Evolutionary conservation across 2,797 vertebrate species (phyloP), one percentile per base, ranked within the genome.

Genomic region (Delichon dasypus): DNA sequence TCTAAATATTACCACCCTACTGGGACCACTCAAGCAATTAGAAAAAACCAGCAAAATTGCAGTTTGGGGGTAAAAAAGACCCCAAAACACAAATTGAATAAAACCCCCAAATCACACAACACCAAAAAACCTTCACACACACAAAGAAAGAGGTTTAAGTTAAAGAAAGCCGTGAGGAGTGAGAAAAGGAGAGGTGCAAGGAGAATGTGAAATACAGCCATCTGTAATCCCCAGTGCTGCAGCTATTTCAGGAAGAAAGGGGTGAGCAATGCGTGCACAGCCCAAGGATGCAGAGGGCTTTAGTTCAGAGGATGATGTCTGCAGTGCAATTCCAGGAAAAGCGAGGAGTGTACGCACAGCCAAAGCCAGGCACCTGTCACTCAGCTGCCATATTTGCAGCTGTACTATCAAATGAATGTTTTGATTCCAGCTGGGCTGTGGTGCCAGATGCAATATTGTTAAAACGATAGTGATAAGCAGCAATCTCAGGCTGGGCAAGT

Each of bases 391-490:
- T 40, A 54, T 84, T 55, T 83, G 58, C 55, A 65, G 62, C 62
- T 58, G 57, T 45, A 16, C 22, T 50, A 47, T 88, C 82, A 80
- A 65, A 89, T 26, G 27, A 86, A 75, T 23, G 47, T 47, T 90
- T 75, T 58, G 54, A 68, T 78, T 91, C 88, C 89, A 96, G 73
- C 47, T 89, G 70, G 87, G 64, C 65, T 58, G 25, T 9, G 36
- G 44, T 75, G 66, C 82, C 91, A 94, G 70, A 45, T 75, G 70
- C 71, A 91, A 32, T 85, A 55, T 44, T 29, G 44, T 78, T 95
- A 77, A 74, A 74, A 77, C 72, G 88, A 83, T 85, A 85, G 8
- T 18, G 78, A 80, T 68, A 75, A 89, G 76, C 61, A 86, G 58
- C 79, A 90, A 48, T 89, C 88, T 90, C 84, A 36, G 25, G 32